These are phyloP conservation scores for Neopipo cinnamomea DNA, from an alignment of 2,113 vertebrate genomes.

Conservation along the genomic window DNA sequence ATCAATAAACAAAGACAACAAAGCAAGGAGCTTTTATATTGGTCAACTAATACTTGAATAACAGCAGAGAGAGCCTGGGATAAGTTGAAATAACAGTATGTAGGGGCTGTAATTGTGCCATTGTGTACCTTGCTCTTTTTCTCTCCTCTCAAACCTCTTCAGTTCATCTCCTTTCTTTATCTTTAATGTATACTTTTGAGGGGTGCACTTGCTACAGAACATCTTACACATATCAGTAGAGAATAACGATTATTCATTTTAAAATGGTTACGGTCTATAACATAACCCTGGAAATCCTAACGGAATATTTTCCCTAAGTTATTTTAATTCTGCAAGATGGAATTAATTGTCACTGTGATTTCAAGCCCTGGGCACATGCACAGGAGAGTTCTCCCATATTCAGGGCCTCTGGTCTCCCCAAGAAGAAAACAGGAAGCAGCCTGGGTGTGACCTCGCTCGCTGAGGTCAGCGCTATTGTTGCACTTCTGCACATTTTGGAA, in stretches of 20 bases:
- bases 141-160: not conserved
- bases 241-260: not conserved
- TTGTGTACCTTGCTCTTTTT: not conserved
- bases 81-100: not conserved
- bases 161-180: not conserved
- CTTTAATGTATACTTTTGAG: not conserved
- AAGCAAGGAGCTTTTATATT: not conserved
- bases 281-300: not conserved
- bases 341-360: not conserved
- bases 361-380: not conserved
- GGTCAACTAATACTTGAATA: not conserved
- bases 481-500: slow-evolving; percentile 71
- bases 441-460: slow-evolving; percentile 62
- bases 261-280: not conserved
- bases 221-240: not conserved
- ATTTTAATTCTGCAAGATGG: not conserved
- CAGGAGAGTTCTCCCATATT: not conserved
- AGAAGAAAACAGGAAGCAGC: slow-evolving; percentile 74
- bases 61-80: not conserved
- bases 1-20: not conserved
- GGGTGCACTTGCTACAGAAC: not conserved
- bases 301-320: not conserved
- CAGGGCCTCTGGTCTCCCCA: slow-evolving; percentile 19
- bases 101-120: not conserved
- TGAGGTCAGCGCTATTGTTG: slow-evolving; percentile 71